A percentile compares a stretch with the other conserved stretches of the same genome.
These are phyloP conservation scores for Drosophila recens DNA, from an alignment of 2,888 invertebrate genomes.

Conservation along the genomic window DNA sequence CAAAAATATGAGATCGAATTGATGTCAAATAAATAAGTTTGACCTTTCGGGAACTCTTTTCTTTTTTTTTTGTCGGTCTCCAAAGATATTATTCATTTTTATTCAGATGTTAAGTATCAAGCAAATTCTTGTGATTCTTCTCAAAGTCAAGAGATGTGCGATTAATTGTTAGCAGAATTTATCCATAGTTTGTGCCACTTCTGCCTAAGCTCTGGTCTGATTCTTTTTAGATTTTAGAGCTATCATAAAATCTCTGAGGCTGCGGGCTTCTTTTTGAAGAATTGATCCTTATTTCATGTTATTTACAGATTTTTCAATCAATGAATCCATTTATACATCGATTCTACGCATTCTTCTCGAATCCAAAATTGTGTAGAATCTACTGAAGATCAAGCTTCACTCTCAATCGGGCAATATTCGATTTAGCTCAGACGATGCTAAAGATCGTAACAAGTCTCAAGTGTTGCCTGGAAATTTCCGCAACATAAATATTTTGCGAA, in stretches of 20 bases:
- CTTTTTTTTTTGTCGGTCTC: too few species aligned
- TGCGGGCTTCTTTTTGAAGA: not conserved
- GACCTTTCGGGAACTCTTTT: too few species aligned
- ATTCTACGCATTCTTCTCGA: not conserved
- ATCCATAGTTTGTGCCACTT: not conserved
- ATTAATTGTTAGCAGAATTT: not conserved
- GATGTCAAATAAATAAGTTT: too few species aligned
- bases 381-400: not conserved
- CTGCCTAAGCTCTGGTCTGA: not conserved
- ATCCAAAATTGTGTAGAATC: not conserved
- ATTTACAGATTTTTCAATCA: not conserved
- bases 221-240: not conserved
- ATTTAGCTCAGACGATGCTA: slow-evolving; percentile 12
- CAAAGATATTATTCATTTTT: too few species aligned
- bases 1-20: too few species aligned
- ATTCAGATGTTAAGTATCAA: too few species aligned
- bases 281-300: not conserved
- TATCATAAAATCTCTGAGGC: not conserved
- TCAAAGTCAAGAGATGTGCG: not conserved
- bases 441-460: slow-evolving; percentile 35
- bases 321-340: not conserved
- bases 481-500: slow-evolving; percentile 52
- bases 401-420: slow-evolving; percentile 9
- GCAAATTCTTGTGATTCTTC: not conserved
- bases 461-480: slow-evolving; percentile 55